These are phyloP conservation scores for Siniperca undulata DNA, from an alignment of 2,797 vertebrate genomes.

Conservation along the genomic window DNA sequence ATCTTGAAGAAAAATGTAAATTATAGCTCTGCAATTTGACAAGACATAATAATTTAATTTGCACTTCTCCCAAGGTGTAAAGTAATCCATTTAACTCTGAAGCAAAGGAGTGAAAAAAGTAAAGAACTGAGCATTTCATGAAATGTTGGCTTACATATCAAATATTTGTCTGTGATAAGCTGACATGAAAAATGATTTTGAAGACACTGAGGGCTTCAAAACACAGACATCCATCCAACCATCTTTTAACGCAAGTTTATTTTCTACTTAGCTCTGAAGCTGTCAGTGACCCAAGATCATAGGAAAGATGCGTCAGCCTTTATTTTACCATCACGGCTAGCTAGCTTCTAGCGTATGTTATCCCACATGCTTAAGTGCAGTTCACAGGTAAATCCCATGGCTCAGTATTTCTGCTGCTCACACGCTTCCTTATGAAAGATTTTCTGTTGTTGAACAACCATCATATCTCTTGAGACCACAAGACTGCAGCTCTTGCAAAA, in stretches of 20 bases:
- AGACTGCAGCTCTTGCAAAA: conserved; percentile 62
- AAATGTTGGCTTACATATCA: conserved; percentile 36
- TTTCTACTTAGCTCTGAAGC: conserved; percentile 53
- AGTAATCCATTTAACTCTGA: conserved; percentile 17
- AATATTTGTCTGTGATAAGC: conserved; percentile 35
- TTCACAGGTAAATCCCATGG: conserved; percentile 79
- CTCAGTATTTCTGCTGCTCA: conserved; percentile 69
- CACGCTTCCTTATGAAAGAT: conserved; percentile 63
- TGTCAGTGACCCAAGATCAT: conserved; percentile 56
- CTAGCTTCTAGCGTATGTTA: conserved; percentile 52
- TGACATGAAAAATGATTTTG: conserved; percentile 16
- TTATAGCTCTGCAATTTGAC: neutral
- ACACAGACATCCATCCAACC: conserved; percentile 34
- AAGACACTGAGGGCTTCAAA: conserved; percentile 42
- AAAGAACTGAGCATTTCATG: neutral
- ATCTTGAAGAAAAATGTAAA: conserved; percentile 18
- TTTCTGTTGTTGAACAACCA: conserved; percentile 58
- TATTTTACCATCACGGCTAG: conserved; percentile 62
- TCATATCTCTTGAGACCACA: conserved; percentile 52
- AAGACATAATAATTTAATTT: conserved; percentile 12
- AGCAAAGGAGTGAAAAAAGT: conserved; percentile 5
- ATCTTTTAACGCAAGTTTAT: conserved; percentile 46
- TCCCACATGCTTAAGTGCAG: conserved; percentile 68
- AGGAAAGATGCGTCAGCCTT: conserved; percentile 66
- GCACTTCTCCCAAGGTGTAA: neutral